A percentile compares a stretch with the other conserved stretches of the same genome.
Conservation (phyloP, 2,797 vertebrate genomes). For the Xenentodon cancila region DNA sequence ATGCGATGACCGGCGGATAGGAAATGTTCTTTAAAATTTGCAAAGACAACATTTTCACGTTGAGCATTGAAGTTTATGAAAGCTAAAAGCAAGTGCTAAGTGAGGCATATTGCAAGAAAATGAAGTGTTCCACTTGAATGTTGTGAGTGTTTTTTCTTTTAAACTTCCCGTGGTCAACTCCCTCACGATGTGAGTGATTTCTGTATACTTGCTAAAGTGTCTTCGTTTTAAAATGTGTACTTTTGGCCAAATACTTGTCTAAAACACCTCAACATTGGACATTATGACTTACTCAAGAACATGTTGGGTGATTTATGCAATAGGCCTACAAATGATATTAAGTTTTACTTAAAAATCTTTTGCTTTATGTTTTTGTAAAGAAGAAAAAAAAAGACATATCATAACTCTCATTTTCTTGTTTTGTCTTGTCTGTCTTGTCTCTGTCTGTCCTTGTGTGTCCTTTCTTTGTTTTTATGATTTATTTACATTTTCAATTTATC, state of each 20-base stretch:
- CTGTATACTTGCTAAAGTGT: constrained; percentile 15
- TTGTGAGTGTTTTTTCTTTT: not conserved
- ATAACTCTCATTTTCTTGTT: constrained; percentile 87
- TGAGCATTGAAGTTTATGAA: constrained; percentile 70
- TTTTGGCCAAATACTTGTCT: constrained; percentile 64
- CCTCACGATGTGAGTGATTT: constrained; percentile 22
- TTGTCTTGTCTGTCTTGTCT: constrained; percentile 83
- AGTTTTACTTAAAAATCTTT: constrained; percentile 48
- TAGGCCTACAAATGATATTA: constrained; percentile 45
- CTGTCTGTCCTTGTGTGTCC: constrained; percentile 68
- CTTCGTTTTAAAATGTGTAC: constrained; percentile 45
- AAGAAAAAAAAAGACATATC: constrained; percentile 75
- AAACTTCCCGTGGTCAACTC: constrained; percentile 68
- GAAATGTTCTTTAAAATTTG: constrained; percentile 43
- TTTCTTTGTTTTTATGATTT: constrained; percentile 68
- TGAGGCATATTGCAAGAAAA: not conserved
- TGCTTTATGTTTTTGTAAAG: constrained; percentile 58
- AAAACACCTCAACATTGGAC: constrained; percentile 70
- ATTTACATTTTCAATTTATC: constrained; percentile 44
- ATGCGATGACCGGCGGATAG: constrained; percentile 22
- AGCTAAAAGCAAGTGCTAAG: constrained; percentile 27
- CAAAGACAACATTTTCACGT: constrained; percentile 36
- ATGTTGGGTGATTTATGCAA: constrained; percentile 80
- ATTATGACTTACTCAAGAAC: not conserved
- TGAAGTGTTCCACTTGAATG: not conserved